These are phyloP conservation scores for Drosophila mayaguana DNA, from an alignment of 2,888 invertebrate species.

Conservation along the genomic window DNA sequence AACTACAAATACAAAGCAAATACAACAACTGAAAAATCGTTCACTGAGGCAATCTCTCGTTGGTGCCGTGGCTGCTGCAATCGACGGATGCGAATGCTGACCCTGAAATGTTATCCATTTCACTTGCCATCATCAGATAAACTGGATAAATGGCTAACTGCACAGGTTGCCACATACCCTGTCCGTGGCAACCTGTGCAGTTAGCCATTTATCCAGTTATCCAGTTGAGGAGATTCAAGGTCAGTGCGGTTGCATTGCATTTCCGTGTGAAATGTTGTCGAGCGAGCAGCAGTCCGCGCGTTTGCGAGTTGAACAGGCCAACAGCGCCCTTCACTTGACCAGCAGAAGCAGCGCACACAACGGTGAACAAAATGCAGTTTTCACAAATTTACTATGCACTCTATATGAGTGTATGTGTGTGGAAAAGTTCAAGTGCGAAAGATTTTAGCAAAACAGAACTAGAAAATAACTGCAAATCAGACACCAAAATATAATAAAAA, in stretches of 20 bases:
- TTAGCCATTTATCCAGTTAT: constrained; percentile 57
- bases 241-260: constrained; percentile 64
- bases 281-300: constrained; percentile 32
- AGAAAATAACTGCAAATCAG: constrained; percentile 22
- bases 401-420: neutral
- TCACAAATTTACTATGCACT: constrained; percentile 1
- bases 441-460: constrained; percentile 67
- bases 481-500: constrained; percentile 12
- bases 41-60: constrained; percentile 41
- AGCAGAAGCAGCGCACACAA: constrained; percentile 8
- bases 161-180: too few relatives aligned
- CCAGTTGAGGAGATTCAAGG: constrained; percentile 71
- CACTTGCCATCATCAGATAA: constrained; percentile 72
- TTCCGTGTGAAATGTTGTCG: constrained; percentile 75
- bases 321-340: constrained; percentile 16
- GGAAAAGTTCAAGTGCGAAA: constrained; percentile 63
- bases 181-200: constrained; percentile 38
- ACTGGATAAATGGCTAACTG: too few relatives aligned
- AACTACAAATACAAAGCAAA: neutral
- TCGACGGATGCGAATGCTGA: constrained; percentile 50
- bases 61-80: constrained; percentile 35
- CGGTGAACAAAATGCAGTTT: constrained; percentile 61
- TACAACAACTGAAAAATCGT: constrained; percentile 16
- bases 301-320: neutral
- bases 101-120: constrained; percentile 77